These are phyloP conservation scores for Rallus crepitans DNA, from an alignment of 2,797 vertebrate genomes.

Conservation along the genomic window DNA sequence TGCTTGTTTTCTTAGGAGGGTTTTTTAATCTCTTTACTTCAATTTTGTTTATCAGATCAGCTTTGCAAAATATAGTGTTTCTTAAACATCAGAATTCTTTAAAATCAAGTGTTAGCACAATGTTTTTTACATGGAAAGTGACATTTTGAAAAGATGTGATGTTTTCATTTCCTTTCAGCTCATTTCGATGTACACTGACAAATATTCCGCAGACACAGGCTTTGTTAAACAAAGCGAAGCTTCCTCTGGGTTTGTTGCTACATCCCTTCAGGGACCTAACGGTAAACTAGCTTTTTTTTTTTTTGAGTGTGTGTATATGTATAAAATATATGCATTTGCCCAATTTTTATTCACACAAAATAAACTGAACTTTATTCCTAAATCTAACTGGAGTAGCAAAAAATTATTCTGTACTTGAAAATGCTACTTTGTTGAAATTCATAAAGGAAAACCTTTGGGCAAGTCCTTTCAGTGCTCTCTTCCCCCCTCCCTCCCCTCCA, in stretches of 20 bases:
- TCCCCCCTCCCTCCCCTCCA: too few relatives aligned
- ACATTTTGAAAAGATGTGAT: background rate
- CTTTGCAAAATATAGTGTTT: background rate
- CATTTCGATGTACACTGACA: slow-evolving; percentile 93
- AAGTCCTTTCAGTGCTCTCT: too few relatives aligned
- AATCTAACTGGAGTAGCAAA: background rate
- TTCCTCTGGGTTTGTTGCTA: slow-evolving; percentile 93
- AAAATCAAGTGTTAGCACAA: background rate
- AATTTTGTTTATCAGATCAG: background rate
- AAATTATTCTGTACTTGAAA: background rate
- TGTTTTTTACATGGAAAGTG: background rate
- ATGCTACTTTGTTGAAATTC: background rate
- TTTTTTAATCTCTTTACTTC: background rate
- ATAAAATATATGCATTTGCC: background rate
- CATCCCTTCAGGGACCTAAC: slow-evolving; percentile 97
- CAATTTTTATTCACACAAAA: background rate
- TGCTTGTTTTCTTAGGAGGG: background rate
- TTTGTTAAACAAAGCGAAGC: slow-evolving; percentile 94
- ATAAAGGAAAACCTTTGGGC: background rate
- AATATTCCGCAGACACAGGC: slow-evolving; percentile 96
- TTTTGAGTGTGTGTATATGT: background rate
- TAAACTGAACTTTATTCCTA: background rate
- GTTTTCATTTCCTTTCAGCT: slow-evolving; percentile 79
- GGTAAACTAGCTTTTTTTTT: slow-evolving; percentile 76
- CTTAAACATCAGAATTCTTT: background rate